phyloP scores from a whole-genome alignment of 2,888 invertebrate species.

The Melinopterus prodromus region DNA sequence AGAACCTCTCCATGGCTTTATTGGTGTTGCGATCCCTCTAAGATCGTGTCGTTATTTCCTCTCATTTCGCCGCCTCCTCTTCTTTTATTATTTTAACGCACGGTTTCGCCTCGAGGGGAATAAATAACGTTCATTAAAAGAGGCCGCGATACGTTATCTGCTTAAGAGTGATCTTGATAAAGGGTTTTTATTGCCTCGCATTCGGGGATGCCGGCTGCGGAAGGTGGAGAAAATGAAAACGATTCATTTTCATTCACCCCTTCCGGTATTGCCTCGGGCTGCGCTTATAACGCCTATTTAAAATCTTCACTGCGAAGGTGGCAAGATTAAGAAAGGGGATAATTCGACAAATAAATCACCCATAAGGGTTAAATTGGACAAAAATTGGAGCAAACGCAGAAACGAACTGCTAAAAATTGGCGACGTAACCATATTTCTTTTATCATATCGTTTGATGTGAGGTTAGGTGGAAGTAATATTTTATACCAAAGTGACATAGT shows the following conservation, averaged over 20 bases:
- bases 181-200: conserved; percentile 33
- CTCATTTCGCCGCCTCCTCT: not conserved
- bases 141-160: conserved; percentile 18
- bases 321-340: not conserved
- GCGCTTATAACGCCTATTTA: conserved; percentile 13
- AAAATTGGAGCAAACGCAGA: not conserved
- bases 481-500: too few species aligned
- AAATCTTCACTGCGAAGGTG: not conserved
- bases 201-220: conserved; percentile 22
- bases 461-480: too few species aligned
- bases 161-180: conserved; percentile 37
- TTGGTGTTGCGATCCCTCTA: not conserved
- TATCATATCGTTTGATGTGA: too few species aligned
- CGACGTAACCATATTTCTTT: too few species aligned
- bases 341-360: not conserved
- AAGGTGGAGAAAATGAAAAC: conserved; percentile 30
- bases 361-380: not conserved
- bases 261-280: conserved; percentile 12
- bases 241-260: conserved; percentile 27
- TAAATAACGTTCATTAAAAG: conserved; percentile 27
- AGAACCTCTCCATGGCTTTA: not conserved
- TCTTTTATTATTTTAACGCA: conserved; percentile 18
- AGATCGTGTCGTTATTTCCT: conserved; percentile 4
- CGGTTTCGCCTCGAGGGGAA: conserved; percentile 17
- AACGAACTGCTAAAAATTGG: too few species aligned